Conservation (phyloP, 92 coral and sea anemone genomes). For the Bergia sp. region DNA sequence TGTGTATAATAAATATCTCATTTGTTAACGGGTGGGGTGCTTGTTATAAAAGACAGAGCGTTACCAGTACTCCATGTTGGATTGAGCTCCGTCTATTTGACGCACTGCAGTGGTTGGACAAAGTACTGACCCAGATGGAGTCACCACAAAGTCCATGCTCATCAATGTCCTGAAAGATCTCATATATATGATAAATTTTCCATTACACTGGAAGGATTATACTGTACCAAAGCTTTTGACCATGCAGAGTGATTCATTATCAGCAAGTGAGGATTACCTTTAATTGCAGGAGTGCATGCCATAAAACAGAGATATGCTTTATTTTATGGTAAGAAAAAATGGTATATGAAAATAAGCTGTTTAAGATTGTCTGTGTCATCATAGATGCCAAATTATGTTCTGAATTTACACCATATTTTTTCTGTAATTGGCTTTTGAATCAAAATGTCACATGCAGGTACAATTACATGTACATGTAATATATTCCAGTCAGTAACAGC, state of each 20-base stretch:
- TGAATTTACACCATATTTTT: neutral
- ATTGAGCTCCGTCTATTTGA: constrained; percentile 92
- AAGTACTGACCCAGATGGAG: constrained; percentile 95
- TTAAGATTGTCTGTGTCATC: neutral
- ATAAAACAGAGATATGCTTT: constrained; percentile 17
- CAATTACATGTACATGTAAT: too few species aligned
- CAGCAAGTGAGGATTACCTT: neutral
- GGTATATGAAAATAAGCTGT: constrained; percentile 8
- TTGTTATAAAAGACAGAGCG: constrained; percentile 90
- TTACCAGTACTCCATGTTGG: constrained; percentile 97
- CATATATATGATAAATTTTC: neutral
- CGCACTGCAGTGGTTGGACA: constrained; percentile 94
- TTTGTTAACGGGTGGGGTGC: constrained; percentile 99
- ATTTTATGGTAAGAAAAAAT: constrained; percentile 41
- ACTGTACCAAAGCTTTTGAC: neutral
- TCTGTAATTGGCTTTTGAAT: neutral
- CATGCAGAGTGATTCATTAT: neutral
- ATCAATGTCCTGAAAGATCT: constrained; percentile 74
- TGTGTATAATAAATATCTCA: constrained; percentile 94
- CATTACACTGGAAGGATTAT: neutral
- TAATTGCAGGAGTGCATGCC: neutral
- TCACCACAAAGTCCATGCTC: constrained; percentile 79
- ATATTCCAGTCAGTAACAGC: too few species aligned
- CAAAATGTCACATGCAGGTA: neutral
- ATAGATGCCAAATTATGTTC: neutral